Conservation (phyloP, 2,797 vertebrate species). For the Parauchenoglanis punctatus region DNA sequence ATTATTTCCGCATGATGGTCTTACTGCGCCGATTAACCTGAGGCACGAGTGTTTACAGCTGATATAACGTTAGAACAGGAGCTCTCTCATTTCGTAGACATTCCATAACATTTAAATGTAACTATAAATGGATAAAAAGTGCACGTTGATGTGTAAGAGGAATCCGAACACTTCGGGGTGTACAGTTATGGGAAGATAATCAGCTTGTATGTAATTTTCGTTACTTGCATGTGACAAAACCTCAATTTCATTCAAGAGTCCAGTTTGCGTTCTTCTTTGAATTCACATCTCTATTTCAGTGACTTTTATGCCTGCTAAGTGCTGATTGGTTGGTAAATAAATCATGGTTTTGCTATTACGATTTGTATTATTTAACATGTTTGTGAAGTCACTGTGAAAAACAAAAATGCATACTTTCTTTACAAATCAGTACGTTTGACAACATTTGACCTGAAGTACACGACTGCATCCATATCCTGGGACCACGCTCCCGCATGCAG, state of each 20-base stretch:
- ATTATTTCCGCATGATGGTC: neutral
- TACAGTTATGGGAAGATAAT: neutral
- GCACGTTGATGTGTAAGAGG: neutral
- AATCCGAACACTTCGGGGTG: neutral
- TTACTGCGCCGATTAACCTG: neutral
- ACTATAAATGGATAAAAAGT: neutral
- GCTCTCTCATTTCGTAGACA: neutral
- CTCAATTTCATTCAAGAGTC: neutral
- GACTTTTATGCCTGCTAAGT: neutral
- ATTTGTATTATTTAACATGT: neutral
- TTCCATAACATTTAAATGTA: neutral
- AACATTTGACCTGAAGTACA: neutral
- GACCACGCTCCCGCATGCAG: neutral
- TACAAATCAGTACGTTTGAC: neutral
- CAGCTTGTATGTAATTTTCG: neutral
- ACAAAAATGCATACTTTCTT: neutral
- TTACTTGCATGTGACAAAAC: neutral
- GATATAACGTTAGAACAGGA: neutral
- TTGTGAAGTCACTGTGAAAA: no score
- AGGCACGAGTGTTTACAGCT: neutral
- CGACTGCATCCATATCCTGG: neutral
- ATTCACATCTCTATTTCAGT: neutral
- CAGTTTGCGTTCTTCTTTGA: neutral
- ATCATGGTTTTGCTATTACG: neutral
- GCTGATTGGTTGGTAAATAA: neutral